Base-by-base conservation (phyloP, 37 sponge, comb jelly and placozoan species). In the Beroe ovata region DNA sequence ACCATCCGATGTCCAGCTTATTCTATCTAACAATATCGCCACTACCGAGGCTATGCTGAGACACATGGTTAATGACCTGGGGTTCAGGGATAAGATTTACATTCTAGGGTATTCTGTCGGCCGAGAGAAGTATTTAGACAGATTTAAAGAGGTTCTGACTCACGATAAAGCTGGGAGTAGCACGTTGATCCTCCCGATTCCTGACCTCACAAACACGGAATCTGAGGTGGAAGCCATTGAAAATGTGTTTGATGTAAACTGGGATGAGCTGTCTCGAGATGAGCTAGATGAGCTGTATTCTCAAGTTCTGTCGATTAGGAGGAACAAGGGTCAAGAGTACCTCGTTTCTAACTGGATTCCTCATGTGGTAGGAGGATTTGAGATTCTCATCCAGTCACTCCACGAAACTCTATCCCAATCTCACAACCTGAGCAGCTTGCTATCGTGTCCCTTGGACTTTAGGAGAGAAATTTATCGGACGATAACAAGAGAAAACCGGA, bases 51-150 rank as follows among this genome's bases (percentile, higher is more conserved):
- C 42, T n/a, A 39, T 40, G 4, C 16, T 77, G 8, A 40, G 3
- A 29, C 47, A 77, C 54, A 42, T 77, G 84, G 28, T 40, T 6
- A 29, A 77, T 19, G 38, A 77, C 2, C 84, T 77, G 0, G 22
- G 22, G 8, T 77, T 77, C 54, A 39, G 38, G 84, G 28, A 77
- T 23, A 77, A 77, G 38, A 77, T 77, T 54, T 77, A 77, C 47
- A 42, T 77, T 16, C 21, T 77, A 18, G 84, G 84, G 28, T 21
- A 21, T 0, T 77, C 84, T 4, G 33, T 32, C 2, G 84, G 84
- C 11, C 16, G 84, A 19, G 8, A 22, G 3, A 40, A 3, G 38
- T 77, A 20, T 23, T 25, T 77, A 8, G 11, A 39, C 4, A 42
- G 25, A 19, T 77, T 42, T 20, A 42, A 19, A 0, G 14, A 19